Percentiles rank a stretch among this genome's conserved stretches.
Conservation (phyloP, 2,888 invertebrate genomes). For the Mayetiola destructor region DNA sequence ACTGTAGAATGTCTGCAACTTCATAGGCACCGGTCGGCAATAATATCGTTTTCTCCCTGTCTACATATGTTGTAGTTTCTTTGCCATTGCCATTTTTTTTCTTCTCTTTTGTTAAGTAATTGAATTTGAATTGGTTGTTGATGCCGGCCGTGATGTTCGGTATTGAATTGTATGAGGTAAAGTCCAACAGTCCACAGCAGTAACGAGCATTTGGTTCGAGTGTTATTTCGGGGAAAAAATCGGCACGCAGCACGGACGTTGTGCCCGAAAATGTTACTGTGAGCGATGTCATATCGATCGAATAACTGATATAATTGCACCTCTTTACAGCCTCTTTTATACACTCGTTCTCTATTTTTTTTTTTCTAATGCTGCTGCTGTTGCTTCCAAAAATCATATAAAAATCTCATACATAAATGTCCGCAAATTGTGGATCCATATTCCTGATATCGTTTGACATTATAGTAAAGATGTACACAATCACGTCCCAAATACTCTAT, state of each 20-base stretch:
- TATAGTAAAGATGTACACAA: conserved; percentile 23
- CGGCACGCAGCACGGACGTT: neutral
- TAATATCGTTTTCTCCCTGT: conserved; percentile 19
- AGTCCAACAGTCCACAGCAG: neutral
- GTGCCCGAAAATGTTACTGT: neutral
- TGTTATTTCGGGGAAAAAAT: neutral
- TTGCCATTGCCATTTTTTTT: neutral
- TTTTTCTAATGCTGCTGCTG: neutral
- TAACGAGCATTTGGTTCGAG: neutral
- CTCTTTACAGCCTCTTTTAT: neutral
- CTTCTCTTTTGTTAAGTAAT: conserved; percentile 19
- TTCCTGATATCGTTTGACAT: conserved; percentile 22
- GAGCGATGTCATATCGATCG: neutral
- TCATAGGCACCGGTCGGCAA: conserved; percentile 26
- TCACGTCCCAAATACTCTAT: conserved; percentile 22
- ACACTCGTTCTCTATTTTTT: neutral
- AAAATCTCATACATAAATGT: conserved; percentile 24
- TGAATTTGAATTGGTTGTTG: neutral
- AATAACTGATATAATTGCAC: neutral
- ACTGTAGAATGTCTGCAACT: conserved; percentile 24
- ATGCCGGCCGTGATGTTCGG: neutral
- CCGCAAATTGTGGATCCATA: conserved; percentile 24
- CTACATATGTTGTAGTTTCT: neutral
- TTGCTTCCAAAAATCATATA: conserved; percentile 19
- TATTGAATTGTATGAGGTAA: neutral